A percentile compares a stretch with the other conserved stretches of the same genome.
Evolutionary conservation across 2,797 vertebrate genomes (phyloP).

Genomic region (Aphelocoma californica): DNA sequence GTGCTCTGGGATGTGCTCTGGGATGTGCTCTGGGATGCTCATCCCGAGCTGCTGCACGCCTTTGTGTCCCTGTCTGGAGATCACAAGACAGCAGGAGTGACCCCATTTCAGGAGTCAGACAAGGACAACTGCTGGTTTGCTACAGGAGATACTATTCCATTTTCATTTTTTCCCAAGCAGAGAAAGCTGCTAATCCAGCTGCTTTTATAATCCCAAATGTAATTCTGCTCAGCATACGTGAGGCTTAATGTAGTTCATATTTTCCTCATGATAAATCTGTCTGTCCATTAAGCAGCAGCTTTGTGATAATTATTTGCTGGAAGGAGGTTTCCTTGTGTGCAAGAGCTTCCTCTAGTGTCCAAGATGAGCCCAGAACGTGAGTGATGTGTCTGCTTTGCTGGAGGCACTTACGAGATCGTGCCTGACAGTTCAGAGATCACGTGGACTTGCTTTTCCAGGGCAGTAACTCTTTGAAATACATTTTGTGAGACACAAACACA

Average conservation of each 20-base stretch:
- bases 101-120: slow-evolving; percentile 56
- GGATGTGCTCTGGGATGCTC: not conserved
- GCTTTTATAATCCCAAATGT: slow-evolving; percentile 32
- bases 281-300: slow-evolving; percentile 2
- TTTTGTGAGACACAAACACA: slow-evolving; percentile 24
- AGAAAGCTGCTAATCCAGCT: slow-evolving; percentile 33
- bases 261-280: slow-evolving; percentile 17
- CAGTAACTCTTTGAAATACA: slow-evolving; percentile 46
- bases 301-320: not conserved
- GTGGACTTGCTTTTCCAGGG: slow-evolving; percentile 25
- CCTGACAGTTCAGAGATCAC: slow-evolving; percentile 28
- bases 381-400: not conserved
- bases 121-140: slow-evolving; percentile 45
- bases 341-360: slow-evolving; percentile 61
- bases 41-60: not conserved
- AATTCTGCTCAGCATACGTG: slow-evolving; percentile 15
- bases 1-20: no score
- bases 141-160: not conserved
- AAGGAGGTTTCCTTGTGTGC: slow-evolving; percentile 19
- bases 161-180: slow-evolving; percentile 43
- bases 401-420: not conserved
- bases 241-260: slow-evolving; percentile 38
- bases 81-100: slow-evolving; percentile 41
- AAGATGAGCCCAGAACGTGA: not conserved
- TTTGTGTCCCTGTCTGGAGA: not conserved